Evolutionary conservation across 2,113 vertebrate genomes (phyloP), one percentile per base, ranked within the genome.

Genomic region (Notothenia rossii): DNA sequence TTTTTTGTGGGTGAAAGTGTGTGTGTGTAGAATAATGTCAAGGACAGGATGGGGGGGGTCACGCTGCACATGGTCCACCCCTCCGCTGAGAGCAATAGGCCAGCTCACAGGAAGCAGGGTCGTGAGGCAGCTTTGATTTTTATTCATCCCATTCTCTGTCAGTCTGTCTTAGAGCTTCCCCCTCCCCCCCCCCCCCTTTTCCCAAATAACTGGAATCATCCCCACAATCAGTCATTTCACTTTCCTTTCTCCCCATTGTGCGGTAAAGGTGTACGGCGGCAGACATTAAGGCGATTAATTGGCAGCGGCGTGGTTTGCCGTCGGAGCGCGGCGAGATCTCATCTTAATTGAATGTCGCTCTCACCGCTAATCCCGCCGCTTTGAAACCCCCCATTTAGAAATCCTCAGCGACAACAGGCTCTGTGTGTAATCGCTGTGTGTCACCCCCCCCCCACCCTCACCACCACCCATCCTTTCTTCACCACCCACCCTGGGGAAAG

Each of bases 301-400:
- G 92, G 90, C 84, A 85, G 90, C 88, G 83, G 79, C 73, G 6
- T 40, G 82, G 79, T 56, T 40, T 6, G 58, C 43, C 48, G 59
- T 40, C 40, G 51, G 36, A 80, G 84, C 73, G 17, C 56, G 48
- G 77, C 55, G 55, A 90, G 92, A 94, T 94, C 86, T 80, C 93
- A 94, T 94, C 94, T 94, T 94, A 94, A 94, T 94, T 94, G 92
- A 94, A 94, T 93, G 93, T 93, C 88, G 88, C 90, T 89, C 88
- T 88, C 84, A 74, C 84, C 60, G 69, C 85, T 94, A 94, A 94
- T 94, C 94, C 88, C 53, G 0, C 70, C 54, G 65, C 89, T 91
- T 91, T 91, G 86, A 91, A 88, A 86, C 82, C 79, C 73, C 82
- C 73, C 82, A 82, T 92, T 91, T 89, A 83, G 70, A 91, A 90